Percentiles rank a stretch among this genome's conserved stretches.
These are phyloP conservation scores for Sylvilagus bachmani DNA, from an alignment of 2,113 vertebrate species.

Conservation along the genomic window DNA sequence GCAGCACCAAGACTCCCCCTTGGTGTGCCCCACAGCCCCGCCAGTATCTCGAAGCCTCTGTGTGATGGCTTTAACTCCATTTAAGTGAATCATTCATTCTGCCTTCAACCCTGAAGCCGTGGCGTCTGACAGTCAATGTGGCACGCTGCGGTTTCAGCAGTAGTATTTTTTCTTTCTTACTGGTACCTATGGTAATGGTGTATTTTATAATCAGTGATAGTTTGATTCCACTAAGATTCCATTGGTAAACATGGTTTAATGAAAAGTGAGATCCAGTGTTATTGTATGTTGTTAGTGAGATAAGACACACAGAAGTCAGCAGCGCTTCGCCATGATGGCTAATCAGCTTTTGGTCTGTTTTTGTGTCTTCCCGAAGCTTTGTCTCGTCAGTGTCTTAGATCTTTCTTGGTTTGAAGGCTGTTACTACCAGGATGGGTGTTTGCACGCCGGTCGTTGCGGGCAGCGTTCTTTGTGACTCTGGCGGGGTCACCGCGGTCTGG, in stretches of 20 bases:
- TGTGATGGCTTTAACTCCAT: not conserved
- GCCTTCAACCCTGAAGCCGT: not conserved
- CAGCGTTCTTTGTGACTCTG: not conserved
- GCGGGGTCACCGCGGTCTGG: not conserved
- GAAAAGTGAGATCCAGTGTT: not conserved
- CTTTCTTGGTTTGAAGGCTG: conserved; percentile 25
- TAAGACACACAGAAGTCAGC: not conserved
- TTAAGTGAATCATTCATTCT: too few relatives aligned
- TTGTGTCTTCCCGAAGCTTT: not conserved
- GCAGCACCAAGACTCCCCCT: not conserved
- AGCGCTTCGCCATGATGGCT: not conserved
- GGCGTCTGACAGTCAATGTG: not conserved
- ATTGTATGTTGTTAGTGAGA: not conserved
- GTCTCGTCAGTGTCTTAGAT: not conserved
- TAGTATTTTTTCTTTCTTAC: conserved; percentile 22
- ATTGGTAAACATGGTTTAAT: conserved; percentile 29
- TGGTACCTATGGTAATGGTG: not conserved
- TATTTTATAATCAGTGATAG: not conserved
- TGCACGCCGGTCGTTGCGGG: not conserved
- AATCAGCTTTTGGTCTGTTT: not conserved
- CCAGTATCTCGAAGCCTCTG: not conserved
- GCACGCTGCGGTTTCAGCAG: not conserved
- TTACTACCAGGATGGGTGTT: conserved; percentile 1
- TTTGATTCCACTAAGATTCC: conserved; percentile 14
- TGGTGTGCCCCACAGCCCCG: not conserved